phyloP scores from a whole-genome alignment of 2,888 invertebrate genomes.

The Philonicus albiceps region DNA sequence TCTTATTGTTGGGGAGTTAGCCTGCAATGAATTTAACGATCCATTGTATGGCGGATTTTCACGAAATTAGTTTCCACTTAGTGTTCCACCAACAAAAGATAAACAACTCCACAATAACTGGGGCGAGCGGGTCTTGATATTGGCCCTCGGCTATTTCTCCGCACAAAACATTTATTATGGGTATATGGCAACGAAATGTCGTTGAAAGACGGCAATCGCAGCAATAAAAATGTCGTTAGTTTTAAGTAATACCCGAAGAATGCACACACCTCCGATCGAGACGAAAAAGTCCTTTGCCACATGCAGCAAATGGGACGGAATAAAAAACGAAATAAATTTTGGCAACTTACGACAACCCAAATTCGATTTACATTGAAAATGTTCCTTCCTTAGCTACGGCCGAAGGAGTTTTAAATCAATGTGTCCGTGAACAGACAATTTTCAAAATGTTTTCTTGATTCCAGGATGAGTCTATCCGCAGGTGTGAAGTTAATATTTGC shows the following conservation, averaged over 20 bases:
- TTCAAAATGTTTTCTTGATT: neutral
- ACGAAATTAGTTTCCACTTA: constrained; percentile 38
- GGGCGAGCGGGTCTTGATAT: neutral
- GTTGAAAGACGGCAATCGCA: neutral
- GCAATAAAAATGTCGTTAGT: constrained; percentile 37
- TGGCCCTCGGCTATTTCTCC: neutral
- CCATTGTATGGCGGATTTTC: constrained; percentile 30
- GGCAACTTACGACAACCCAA: neutral
- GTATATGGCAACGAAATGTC: neutral
- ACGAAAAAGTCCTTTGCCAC: neutral
- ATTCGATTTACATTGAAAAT: constrained; percentile 1
- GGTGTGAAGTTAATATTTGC: neutral
- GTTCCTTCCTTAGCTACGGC: neutral
- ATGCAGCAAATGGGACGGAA: constrained; percentile 13
- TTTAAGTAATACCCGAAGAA: neutral
- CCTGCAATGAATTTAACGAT: constrained; percentile 18
- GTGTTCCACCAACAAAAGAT: neutral
- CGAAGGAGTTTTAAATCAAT: neutral
- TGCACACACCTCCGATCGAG: neutral
- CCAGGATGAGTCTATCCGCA: neutral
- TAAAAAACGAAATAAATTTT: constrained; percentile 19
- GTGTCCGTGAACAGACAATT: neutral
- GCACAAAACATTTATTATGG: constrained; percentile 1
- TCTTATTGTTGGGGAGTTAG: constrained; percentile 6
- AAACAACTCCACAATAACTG: constrained; percentile 11